These are phyloP conservation scores for Epinephelus coioides DNA, from an alignment of 2,797 vertebrate species.

Conservation along the genomic window DNA sequence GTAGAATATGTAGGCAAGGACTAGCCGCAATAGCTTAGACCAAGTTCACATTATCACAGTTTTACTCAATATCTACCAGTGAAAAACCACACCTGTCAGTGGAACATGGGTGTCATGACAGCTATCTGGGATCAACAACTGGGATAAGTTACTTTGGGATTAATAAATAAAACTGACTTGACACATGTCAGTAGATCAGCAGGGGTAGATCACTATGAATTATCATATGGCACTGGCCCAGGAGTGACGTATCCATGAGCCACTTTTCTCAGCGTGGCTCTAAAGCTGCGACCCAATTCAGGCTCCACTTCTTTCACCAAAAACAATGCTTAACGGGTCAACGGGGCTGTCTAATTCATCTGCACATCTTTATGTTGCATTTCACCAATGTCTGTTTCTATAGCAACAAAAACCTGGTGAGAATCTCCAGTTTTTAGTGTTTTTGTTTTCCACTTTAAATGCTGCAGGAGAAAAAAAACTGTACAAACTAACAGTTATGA, in stretches of 20 bases:
- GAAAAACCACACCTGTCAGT: neutral
- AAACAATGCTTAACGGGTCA: neutral
- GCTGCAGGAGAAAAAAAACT: constrained; percentile 17
- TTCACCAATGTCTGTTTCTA: constrained; percentile 13
- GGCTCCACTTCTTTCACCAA: neutral
- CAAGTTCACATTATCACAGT: neutral
- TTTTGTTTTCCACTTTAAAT: constrained; percentile 10
- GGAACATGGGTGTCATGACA: neutral
- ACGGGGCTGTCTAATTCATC: neutral
- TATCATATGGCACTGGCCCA: neutral
- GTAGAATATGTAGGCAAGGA: too few relatives aligned
- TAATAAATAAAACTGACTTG: neutral
- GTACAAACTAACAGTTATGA: constrained; percentile 30
- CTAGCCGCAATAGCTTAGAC: too few relatives aligned
- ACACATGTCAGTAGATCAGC: neutral
- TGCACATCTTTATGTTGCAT: neutral
- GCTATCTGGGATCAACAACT: neutral
- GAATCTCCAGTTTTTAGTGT: neutral
- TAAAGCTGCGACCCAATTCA: neutral
- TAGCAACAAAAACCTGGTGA: constrained; percentile 15
- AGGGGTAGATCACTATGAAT: neutral
- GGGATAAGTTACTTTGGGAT: too few relatives aligned
- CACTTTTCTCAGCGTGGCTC: neutral
- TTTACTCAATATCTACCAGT: neutral
- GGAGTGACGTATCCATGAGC: neutral